A percentile compares a stretch with the other conserved stretches of the same genome.
Evolutionary conservation across 2,888 invertebrate species (phyloP).

Genomic region (Caenorhabditis afra): DNA sequence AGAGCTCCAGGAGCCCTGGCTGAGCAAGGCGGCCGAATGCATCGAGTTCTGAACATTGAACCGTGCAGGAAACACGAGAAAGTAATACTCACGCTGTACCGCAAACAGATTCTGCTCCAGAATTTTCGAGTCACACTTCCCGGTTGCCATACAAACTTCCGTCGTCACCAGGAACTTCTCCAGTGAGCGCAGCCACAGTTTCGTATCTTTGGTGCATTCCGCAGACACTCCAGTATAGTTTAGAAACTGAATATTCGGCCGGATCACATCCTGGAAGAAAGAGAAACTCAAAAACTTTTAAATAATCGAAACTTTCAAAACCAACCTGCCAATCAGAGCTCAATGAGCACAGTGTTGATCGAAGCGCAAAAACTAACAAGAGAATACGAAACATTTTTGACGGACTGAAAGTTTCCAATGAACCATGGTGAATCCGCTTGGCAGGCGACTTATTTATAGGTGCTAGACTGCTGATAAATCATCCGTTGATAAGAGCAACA

Average conservation of each 20-base stretch:
- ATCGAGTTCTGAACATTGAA: constrained; percentile 37
- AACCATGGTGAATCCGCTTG: background rate
- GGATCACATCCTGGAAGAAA: constrained; percentile 26
- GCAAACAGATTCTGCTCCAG: constrained; percentile 36
- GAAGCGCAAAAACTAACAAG: no score
- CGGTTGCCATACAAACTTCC: constrained; percentile 10
- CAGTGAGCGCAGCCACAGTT: constrained; percentile 34
- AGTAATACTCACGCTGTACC: constrained; percentile 22
- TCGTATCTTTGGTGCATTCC: constrained; percentile 34
- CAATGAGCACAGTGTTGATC: background rate
- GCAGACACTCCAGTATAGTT: constrained; percentile 44
- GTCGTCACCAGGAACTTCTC: constrained; percentile 12
- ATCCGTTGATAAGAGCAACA: constrained; percentile 24
- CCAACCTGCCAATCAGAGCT: constrained; percentile 27
- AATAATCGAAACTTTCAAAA: background rate
- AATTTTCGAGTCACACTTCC: constrained; percentile 24
- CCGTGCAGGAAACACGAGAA: background rate
- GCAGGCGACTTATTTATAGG: constrained; percentile 9
- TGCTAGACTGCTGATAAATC: constrained; percentile 39
- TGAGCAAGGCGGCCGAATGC: constrained; percentile 32
- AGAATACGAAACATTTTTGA: background rate
- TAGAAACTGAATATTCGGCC: constrained; percentile 9
- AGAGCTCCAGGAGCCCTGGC: constrained; percentile 28
- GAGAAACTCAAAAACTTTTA: background rate
- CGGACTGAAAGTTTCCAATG: background rate